Evolutionary conservation across 2,888 invertebrate species (phyloP).

Genomic region (Cosmopolites sordidus): DNA sequence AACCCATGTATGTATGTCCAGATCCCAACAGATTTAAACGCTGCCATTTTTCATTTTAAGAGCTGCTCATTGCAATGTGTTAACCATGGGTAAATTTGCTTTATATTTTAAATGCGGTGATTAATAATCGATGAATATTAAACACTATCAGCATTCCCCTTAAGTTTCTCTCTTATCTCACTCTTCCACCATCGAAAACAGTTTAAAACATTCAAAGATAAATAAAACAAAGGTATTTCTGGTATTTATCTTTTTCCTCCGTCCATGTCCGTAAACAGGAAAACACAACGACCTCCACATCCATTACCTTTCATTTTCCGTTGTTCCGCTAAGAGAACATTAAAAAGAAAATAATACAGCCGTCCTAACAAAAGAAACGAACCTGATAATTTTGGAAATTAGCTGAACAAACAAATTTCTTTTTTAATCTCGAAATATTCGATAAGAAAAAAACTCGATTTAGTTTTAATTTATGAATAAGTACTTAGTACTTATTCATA

Average conservation of each 20-base stretch:
- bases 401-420: conserved; percentile 12
- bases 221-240: too few species aligned
- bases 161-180: too few species aligned
- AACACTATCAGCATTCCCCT: too few species aligned
- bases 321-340: conserved; percentile 21
- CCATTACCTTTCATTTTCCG: conserved; percentile 24
- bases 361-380: conserved; percentile 14
- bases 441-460: background rate
- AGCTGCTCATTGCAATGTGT: too few species aligned
- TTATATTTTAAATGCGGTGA: too few species aligned
- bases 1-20: too few species aligned
- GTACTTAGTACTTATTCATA: conserved; percentile 1
- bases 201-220: too few species aligned
- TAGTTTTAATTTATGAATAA: conserved; percentile 6
- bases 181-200: too few species aligned
- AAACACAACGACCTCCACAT: conserved; percentile 25
- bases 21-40: too few species aligned
- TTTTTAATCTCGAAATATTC: conserved; percentile 20
- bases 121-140: too few species aligned
- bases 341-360: conserved; percentile 19
- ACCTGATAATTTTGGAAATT: conserved; percentile 21
- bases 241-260: conserved; percentile 8
- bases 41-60: too few species aligned
- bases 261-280: conserved; percentile 6
- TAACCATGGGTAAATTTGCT: too few species aligned